These are phyloP conservation scores for Caenorhabditis briggsae DNA, from an alignment of 1,140 invertebrate species.

Conservation along the genomic window DNA sequence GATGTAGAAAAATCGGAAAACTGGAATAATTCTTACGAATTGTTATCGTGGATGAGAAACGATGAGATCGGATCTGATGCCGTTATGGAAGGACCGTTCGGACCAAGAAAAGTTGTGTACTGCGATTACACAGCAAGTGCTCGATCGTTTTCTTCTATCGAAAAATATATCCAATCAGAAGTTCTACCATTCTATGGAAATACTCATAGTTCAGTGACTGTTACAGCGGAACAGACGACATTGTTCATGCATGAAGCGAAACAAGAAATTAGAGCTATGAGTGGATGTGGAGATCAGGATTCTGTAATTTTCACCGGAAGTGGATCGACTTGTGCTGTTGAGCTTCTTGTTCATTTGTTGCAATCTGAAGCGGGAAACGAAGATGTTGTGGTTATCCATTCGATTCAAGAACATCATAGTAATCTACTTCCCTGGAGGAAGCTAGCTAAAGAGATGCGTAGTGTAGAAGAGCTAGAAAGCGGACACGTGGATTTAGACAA, in stretches of 20 bases:
- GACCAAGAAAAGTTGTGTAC: conserved; percentile 82
- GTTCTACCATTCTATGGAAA: conserved; percentile 89
- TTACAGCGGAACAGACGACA: conserved; percentile 89
- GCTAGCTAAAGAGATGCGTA: conserved; percentile 84
- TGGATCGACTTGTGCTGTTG: conserved; percentile 84
- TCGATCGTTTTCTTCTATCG: conserved; percentile 87
- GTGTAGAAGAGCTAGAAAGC: conserved; percentile 83
- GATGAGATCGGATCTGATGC: conserved; percentile 54
- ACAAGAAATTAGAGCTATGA: conserved; percentile 57
- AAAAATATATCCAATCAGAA: conserved; percentile 87
- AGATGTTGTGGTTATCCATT: conserved; percentile 55
- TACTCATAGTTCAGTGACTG: conserved; percentile 86
- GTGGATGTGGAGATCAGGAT: conserved; percentile 82
- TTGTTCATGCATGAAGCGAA: conserved; percentile 84
- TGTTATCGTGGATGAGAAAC: conserved; percentile 49
- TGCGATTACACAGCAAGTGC: conserved; percentile 88
- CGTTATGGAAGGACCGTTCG: conserved; percentile 45
- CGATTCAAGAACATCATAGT: conserved; percentile 84
- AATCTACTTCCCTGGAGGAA: conserved; percentile 89
- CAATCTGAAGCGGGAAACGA: conserved; percentile 80
- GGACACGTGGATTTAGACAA: conserved; percentile 84
- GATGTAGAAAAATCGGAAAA: neutral
- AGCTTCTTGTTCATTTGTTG: conserved; percentile 82
- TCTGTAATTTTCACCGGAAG: conserved; percentile 86
- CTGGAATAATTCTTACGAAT: neutral